Evolutionary conservation across 2,888 invertebrate genomes (phyloP).

Genomic region (Charanyca ferruginea): DNA sequence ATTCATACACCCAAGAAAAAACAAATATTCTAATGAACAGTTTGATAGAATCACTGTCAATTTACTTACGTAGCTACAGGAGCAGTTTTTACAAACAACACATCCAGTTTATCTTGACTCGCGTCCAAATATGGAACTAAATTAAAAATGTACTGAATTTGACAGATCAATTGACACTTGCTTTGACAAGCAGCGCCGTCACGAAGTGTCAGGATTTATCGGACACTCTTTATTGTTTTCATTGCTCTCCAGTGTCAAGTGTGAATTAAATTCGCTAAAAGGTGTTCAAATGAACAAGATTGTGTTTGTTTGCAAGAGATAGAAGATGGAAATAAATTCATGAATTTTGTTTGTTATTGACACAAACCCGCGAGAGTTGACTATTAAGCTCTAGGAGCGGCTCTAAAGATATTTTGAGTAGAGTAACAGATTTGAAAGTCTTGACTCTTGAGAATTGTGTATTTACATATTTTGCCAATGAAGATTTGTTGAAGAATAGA

Average conservation of each 20-base stretch:
- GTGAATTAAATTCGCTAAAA: slow-evolving; percentile 56
- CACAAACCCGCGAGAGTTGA: slow-evolving; percentile 36
- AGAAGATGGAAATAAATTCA: slow-evolving; percentile 53
- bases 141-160: slow-evolving; percentile 11
- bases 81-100: slow-evolving; percentile 33
- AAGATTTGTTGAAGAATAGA: slow-evolving; percentile 27
- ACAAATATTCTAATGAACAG: slow-evolving; percentile 47
- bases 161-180: slow-evolving; percentile 19
- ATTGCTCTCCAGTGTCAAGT: slow-evolving; percentile 55
- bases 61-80: slow-evolving; percentile 47
- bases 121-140: slow-evolving; percentile 13
- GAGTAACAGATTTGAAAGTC: slow-evolving; percentile 34
- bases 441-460: slow-evolving; percentile 38
- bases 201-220: slow-evolving; percentile 16
- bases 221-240: slow-evolving; percentile 56
- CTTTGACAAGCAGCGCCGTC: slow-evolving; percentile 3
- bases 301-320: slow-evolving; percentile 25
- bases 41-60: slow-evolving; percentile 64
- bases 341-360: slow-evolving; percentile 63
- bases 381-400: slow-evolving; percentile 45
- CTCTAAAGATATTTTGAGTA: slow-evolving; percentile 28
- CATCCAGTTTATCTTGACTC: slow-evolving; percentile 18
- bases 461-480: slow-evolving; percentile 44
- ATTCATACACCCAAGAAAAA: no score
- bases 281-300: slow-evolving; percentile 58